Base-by-base conservation (phyloP, 2,888 invertebrate genomes). In the Phengaris arion region DNA sequence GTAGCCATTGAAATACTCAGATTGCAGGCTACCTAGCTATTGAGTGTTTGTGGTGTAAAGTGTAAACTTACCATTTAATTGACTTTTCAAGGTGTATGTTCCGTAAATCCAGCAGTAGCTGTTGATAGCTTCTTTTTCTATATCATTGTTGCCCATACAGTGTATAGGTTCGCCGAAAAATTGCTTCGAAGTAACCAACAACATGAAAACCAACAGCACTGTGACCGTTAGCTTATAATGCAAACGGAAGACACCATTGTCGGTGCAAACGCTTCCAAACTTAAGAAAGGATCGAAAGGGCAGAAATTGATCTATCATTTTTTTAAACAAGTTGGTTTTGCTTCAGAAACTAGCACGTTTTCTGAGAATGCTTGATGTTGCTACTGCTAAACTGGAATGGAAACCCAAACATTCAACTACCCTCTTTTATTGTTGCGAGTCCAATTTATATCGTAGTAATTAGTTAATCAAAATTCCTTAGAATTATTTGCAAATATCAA, bases 81-180 rank as follows among this genome's bases (percentile, higher is more conserved):
- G 86, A 77, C 93, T 91, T 79, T 91, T 93, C 74, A 94, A 81
- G 2, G 96, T 96, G 80, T 95, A 96, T 6, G 96, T 96, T 73
- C 96, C 96, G 85, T 95, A 95, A 78, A 97, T 96, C 97, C 97
- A 97, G 87, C 97, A 97, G 85, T 95, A 97, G 75, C 95, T 95
- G 82, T 97, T 96, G 9, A 97, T 92, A 51, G 96, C 94, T 74
- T 95, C 95, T 78, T 93, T 94, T 74, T 95, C 94, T 72, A 93
- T 90, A 15, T 89, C 89, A 70, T 88, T 87, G 64, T 94, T 91
- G 7, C 93, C 91, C 85, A 95, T 94, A 86, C 98, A 98, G 82
- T 96, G 95, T 74, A 98, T 97, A 0, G 97, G 97, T 81, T 97
- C 97, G 0, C 97, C 97, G 82, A 97, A 97, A 89, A 97, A 97